These are phyloP conservation scores for Rhinella marina DNA, from an alignment of 2,797 vertebrate species.

Conservation along the genomic window DNA sequence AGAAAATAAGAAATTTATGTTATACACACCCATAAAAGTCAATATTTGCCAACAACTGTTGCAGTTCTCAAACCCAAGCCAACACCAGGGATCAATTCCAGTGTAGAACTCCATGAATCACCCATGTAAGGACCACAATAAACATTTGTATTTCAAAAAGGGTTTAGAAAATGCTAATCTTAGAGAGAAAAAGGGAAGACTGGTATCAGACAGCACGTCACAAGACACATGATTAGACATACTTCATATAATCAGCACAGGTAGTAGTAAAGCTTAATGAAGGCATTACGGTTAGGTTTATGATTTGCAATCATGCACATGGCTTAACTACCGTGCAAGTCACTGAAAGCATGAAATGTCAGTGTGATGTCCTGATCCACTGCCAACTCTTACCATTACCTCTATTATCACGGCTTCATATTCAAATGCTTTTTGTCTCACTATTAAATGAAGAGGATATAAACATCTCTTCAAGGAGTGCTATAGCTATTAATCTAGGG, in stretches of 20 bases:
- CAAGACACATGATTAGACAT: constrained; percentile 47
- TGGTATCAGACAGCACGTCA: constrained; percentile 21
- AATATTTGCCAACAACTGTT: background rate
- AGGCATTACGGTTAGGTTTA: constrained; percentile 41
- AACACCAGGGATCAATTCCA: background rate
- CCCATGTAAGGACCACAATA: background rate
- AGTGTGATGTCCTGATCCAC: constrained; percentile 24
- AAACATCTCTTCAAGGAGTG: background rate
- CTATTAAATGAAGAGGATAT: background rate
- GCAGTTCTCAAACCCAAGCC: background rate
- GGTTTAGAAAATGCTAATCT: background rate
- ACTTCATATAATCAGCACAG: constrained; percentile 52
- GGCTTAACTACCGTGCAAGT: constrained; percentile 35
- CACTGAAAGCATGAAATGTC: constrained; percentile 30
- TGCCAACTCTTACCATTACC: background rate
- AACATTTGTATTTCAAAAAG: background rate
- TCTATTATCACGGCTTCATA: background rate
- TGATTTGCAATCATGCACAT: constrained; percentile 54
- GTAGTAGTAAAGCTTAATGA: constrained; percentile 52
- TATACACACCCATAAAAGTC: background rate
- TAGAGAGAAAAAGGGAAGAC: background rate
- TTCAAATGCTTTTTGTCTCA: background rate
- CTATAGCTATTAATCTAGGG: background rate
- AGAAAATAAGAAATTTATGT: background rate
- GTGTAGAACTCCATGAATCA: background rate